A percentile compares a stretch with the other conserved stretches of the same genome.
phyloP scores from a whole-genome alignment of 2,797 vertebrate species.

The Girardinus metallicus region DNA sequence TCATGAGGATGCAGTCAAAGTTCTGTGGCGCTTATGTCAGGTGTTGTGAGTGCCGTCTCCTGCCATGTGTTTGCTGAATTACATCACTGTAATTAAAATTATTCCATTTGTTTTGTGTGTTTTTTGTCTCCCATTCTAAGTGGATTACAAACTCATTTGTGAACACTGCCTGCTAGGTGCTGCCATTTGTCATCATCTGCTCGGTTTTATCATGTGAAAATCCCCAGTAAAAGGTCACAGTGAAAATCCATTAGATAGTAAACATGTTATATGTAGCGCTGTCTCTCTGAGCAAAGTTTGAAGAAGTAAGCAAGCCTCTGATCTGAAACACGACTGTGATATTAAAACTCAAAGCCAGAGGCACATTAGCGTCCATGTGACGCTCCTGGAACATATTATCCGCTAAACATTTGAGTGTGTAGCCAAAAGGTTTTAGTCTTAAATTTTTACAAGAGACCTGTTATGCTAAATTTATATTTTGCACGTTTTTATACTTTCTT shows the following conservation, averaged over 20 bases:
- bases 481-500: too few species aligned
- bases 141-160: slow-evolving; percentile 75
- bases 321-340: slow-evolving; percentile 42
- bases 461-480: too few species aligned
- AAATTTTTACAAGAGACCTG: background rate
- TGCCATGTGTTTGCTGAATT: slow-evolving; percentile 56
- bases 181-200: slow-evolving; percentile 57
- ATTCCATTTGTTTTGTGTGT: slow-evolving; percentile 43
- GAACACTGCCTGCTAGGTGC: slow-evolving; percentile 50
- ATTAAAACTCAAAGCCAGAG: slow-evolving; percentile 50
- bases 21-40: slow-evolving; percentile 15
- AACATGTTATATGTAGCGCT: slow-evolving; percentile 54
- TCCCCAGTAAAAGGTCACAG: slow-evolving; percentile 50
- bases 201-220: slow-evolving; percentile 68
- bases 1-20: slow-evolving; percentile 12
- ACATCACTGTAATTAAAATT: slow-evolving; percentile 41
- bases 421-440: slow-evolving; percentile 26
- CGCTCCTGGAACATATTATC: slow-evolving; percentile 26
- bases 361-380: slow-evolving; percentile 46
- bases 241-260: slow-evolving; percentile 67
- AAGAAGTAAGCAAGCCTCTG: slow-evolving; percentile 36
- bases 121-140: slow-evolving; percentile 44
- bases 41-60: slow-evolving; percentile 48
- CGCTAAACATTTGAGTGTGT: slow-evolving; percentile 16
- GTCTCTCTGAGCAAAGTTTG: slow-evolving; percentile 32